phyloP scores from a whole-genome alignment of 2,888 invertebrate species.

The Rhamnusium bicolor region DNA sequence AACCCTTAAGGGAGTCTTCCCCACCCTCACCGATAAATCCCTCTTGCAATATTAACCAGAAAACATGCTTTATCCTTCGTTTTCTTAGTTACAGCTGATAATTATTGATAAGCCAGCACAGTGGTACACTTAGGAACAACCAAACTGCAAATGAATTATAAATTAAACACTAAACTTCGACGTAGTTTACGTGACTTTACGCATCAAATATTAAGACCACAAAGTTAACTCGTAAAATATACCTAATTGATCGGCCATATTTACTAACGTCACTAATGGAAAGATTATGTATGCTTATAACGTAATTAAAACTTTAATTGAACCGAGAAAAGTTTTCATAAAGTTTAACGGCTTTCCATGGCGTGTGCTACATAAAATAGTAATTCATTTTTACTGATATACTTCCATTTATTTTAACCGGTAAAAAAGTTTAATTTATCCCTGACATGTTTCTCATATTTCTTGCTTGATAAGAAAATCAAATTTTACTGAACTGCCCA shows the following conservation, averaged over 20 bases:
- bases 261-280: constrained; percentile 35
- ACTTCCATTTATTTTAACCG: neutral
- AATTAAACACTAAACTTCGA: neutral
- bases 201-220: neutral
- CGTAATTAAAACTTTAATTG: constrained; percentile 32
- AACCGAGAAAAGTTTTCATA: neutral
- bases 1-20: too few species aligned
- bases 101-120: neutral
- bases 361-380: neutral
- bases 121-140: neutral
- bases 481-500: neutral
- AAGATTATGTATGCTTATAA: constrained; percentile 36
- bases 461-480: neutral
- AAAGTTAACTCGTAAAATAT: neutral
- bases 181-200: neutral
- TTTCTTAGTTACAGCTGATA: neutral
- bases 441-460: neutral
- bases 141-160: neutral
- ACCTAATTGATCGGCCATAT: constrained; percentile 9
- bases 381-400: neutral
- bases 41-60: neutral
- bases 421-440: constrained; percentile 6
- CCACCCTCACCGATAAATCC: too few species aligned
- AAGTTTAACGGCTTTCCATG: neutral
- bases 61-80: neutral